Evolutionary conservation across 2,113 vertebrate species (phyloP).

Genomic region (Emydura subglobosa): DNA sequence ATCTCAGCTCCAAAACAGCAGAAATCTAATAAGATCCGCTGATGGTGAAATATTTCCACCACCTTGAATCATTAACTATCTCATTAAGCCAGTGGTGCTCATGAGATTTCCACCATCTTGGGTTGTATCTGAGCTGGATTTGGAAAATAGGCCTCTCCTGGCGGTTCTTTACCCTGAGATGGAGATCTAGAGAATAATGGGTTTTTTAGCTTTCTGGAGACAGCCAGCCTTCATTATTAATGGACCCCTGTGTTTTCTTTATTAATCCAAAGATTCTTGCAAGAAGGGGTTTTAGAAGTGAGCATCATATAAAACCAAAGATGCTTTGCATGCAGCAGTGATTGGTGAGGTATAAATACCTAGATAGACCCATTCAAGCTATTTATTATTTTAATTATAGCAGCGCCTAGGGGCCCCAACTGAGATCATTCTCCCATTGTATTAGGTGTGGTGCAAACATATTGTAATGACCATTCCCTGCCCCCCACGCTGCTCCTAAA

Average conservation of each 20-base stretch:
- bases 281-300: too few species aligned
- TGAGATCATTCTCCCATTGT: background rate
- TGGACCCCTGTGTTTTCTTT: background rate
- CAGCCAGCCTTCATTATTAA: background rate
- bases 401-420: background rate
- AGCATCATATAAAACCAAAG: too few species aligned
- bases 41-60: background rate
- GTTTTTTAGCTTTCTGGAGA: background rate
- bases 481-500: background rate
- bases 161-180: background rate
- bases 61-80: background rate
- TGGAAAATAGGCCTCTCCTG: background rate
- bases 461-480: background rate
- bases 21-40: background rate
- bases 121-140: background rate
- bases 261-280: too few species aligned
- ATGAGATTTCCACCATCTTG: background rate
- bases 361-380: background rate
- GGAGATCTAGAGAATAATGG: background rate
- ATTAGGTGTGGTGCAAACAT: background rate
- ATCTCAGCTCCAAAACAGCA: background rate
- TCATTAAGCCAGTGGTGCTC: background rate
- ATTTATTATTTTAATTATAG: background rate
- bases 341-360: background rate
- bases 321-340: background rate